Evolutionary conservation across 2,888 invertebrate genomes (phyloP).

Genomic region (Tipula vernalis): DNA sequence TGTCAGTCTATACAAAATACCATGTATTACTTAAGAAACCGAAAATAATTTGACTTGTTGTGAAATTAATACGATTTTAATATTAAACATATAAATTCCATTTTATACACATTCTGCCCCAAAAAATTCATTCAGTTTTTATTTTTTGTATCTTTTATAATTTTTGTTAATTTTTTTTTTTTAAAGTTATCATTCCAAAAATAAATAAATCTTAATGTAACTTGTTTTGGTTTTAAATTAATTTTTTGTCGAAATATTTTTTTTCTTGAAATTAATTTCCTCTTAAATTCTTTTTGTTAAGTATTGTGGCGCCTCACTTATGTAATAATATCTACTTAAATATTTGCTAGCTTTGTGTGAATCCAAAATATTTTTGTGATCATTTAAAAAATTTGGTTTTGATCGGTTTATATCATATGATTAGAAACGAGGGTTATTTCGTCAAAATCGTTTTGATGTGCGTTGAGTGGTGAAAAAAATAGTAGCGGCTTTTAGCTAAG

Average conservation of each 20-base stretch:
- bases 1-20: background rate
- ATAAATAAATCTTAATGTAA: constrained; percentile 4
- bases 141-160: background rate
- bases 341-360: too few relatives aligned
- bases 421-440: too few relatives aligned
- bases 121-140: background rate
- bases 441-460: too few relatives aligned
- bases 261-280: background rate
- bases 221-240: background rate
- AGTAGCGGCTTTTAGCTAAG: too few relatives aligned
- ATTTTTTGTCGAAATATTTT: background rate
- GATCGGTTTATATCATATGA: too few relatives aligned
- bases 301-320: background rate
- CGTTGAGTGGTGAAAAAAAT: too few relatives aligned
- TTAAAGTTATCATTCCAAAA: background rate
- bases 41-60: background rate
- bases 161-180: background rate
- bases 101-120: too few relatives aligned
- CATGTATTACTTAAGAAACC: background rate
- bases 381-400: too few relatives aligned
- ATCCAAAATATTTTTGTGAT: too few relatives aligned
- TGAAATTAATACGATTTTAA: background rate
- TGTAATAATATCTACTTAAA: background rate
- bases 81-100: too few relatives aligned
- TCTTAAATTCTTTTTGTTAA: background rate